Percentiles rank a stretch among this genome's conserved stretches.
These are phyloP conservation scores for Acrossocheilus wenchowensis DNA, from an alignment of 2,797 vertebrate species.

Conservation along the genomic window DNA sequence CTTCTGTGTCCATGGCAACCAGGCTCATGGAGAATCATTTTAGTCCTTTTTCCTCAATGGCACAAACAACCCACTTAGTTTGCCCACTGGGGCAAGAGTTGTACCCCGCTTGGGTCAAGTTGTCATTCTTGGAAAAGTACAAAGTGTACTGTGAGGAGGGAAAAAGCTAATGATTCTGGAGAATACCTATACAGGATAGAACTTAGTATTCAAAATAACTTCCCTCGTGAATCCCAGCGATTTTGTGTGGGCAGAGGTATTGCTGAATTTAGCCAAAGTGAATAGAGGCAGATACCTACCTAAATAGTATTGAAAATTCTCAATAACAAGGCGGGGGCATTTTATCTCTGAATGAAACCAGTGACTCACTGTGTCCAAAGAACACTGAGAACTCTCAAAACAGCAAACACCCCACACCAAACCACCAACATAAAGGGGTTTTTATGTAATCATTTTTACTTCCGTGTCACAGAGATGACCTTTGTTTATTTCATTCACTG, in stretches of 20 bases:
- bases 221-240: neutral
- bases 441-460: slow-evolving; percentile 58
- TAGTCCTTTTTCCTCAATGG: slow-evolving; percentile 31
- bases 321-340: neutral
- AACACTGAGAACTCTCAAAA: slow-evolving; percentile 57
- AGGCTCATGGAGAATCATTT: slow-evolving; percentile 38
- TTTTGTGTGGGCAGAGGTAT: neutral
- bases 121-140: slow-evolving; percentile 17
- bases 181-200: neutral
- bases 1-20: slow-evolving; percentile 70
- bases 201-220: neutral
- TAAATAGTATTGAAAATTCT: neutral
- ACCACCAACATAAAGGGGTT: slow-evolving; percentile 16
- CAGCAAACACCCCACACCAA: neutral
- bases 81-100: slow-evolving; percentile 17
- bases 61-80: slow-evolving; percentile 24
- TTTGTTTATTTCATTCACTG: slow-evolving; percentile 59
- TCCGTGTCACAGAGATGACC: slow-evolving; percentile 52
- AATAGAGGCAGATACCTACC: neutral
- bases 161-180: neutral
- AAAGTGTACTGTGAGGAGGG: neutral
- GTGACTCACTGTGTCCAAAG: slow-evolving; percentile 33
- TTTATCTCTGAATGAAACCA: neutral
- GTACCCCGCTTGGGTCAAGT: slow-evolving; percentile 36
- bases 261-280: neutral